A percentile compares a stretch with the other conserved stretches of the same genome.
Evolutionary conservation across 2,113 vertebrate species (phyloP).

Genomic region (Rhinogobius similis): DNA sequence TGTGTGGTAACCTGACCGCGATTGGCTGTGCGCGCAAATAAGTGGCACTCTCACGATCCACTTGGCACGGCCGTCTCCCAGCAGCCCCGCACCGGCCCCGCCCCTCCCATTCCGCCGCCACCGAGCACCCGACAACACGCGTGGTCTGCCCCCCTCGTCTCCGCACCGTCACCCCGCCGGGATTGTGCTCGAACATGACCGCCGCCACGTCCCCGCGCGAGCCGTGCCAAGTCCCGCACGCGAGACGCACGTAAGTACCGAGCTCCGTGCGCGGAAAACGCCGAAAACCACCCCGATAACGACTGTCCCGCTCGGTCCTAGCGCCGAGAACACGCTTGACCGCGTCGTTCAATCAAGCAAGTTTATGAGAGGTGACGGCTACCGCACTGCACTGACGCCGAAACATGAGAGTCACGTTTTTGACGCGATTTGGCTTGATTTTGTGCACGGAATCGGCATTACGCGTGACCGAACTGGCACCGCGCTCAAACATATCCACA

Average conservation of each 20-base stretch:
- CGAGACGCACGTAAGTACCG: constrained; percentile 20
- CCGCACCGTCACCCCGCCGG: neutral
- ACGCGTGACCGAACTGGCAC: constrained; percentile 13
- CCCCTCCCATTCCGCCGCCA: constrained; percentile 48
- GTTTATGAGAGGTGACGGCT: constrained; percentile 51
- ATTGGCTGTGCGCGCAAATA: constrained; percentile 49
- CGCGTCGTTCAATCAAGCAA: constrained; percentile 63
- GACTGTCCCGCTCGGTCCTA: constrained; percentile 52
- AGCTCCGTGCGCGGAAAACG: constrained; percentile 11
- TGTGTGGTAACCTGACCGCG: constrained; percentile 20
- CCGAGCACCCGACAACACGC: constrained; percentile 55
- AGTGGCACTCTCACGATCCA: constrained; percentile 59
- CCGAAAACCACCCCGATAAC: neutral
- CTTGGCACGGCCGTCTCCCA: constrained; percentile 59
- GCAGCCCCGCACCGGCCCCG: constrained; percentile 44
- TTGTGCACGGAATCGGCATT: neutral
- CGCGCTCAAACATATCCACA: neutral
- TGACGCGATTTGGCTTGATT: neutral
- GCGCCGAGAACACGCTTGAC: constrained; percentile 20
- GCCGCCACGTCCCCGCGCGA: neutral
- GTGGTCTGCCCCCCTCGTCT: constrained; percentile 36
- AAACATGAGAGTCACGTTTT: neutral
- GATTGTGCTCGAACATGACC: constrained; percentile 28
- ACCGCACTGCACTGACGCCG: constrained; percentile 22
- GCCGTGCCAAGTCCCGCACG: neutral